Conservation (phyloP, 2,888 invertebrate genomes). For the Keiferia lycopersicella region DNA sequence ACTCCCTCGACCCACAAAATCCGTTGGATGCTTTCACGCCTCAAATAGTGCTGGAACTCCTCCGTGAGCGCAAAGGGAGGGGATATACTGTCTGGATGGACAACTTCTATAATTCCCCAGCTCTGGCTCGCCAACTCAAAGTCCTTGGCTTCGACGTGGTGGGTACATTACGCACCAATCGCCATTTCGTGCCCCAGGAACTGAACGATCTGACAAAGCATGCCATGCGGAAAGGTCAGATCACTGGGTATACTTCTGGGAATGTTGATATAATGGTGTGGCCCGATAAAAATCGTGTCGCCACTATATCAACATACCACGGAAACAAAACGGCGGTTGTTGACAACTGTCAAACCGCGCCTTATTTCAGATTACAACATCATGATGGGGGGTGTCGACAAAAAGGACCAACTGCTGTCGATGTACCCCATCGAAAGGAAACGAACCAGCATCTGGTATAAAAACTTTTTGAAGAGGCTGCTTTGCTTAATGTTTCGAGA, state of each 20-base stretch:
- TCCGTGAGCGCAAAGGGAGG: slow-evolving; percentile 30
- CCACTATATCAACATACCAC: background rate
- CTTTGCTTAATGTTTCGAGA: background rate
- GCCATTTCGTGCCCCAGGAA: slow-evolving; percentile 34
- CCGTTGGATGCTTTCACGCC: slow-evolving; percentile 18
- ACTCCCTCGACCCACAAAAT: background rate
- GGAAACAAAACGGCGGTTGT: background rate
- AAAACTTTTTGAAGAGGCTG: background rate
- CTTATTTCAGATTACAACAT: background rate
- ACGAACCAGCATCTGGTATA: slow-evolving; percentile 11
- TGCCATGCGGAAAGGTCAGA: background rate
- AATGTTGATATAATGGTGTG: background rate
- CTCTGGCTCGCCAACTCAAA: slow-evolving; percentile 35
- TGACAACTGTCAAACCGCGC: background rate
- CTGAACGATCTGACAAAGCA: slow-evolving; percentile 30
- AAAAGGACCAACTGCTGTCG: slow-evolving; percentile 10
- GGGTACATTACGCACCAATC: slow-evolving; percentile 35
- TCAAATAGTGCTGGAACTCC: slow-evolving; percentile 28
- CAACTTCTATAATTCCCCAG: slow-evolving; percentile 37
- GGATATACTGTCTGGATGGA: slow-evolving; percentile 39
- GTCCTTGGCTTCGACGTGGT: slow-evolving; percentile 35
- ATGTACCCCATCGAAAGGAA: slow-evolving; percentile 16
- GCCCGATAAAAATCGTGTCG: background rate
- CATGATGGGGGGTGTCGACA: slow-evolving; percentile 10
- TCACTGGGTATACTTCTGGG: background rate